Percentiles rank a stretch among this genome's conserved stretches.
Conservation (phyloP, 2,113 vertebrate species). For the Pagrus major region DNA sequence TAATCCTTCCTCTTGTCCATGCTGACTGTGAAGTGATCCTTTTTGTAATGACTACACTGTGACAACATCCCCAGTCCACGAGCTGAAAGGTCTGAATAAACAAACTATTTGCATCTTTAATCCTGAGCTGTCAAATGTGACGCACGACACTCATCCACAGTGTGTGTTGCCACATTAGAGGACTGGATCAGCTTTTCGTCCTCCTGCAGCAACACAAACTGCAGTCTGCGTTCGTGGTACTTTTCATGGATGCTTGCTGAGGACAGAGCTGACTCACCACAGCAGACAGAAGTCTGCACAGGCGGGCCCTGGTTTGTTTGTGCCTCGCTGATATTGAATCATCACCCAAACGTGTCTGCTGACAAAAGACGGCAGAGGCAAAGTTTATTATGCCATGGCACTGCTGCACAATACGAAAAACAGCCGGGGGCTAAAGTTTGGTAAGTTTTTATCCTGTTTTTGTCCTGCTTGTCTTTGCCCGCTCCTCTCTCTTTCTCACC, state of each 20-base stretch:
- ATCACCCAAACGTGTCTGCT: constrained; percentile 33
- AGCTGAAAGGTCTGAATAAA: not conserved
- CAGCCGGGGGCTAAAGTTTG: not conserved
- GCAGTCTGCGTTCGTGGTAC: constrained; percentile 45
- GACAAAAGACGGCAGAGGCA: constrained; percentile 27
- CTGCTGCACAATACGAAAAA: not conserved
- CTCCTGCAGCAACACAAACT: constrained; percentile 57
- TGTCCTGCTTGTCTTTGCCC: not conserved
- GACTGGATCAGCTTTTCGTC: constrained; percentile 14
- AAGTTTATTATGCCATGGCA: constrained; percentile 6
- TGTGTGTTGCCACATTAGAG: constrained; percentile 9
- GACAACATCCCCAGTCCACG: not conserved
- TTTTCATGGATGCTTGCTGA: constrained; percentile 47
- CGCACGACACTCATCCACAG: constrained; percentile 13
- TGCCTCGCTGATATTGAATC: constrained; percentile 50
- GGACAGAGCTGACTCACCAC: constrained; percentile 76
- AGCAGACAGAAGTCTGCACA: constrained; percentile 62
- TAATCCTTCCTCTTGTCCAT: not conserved
- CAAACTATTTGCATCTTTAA: constrained; percentile 1
- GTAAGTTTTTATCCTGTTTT: not conserved
- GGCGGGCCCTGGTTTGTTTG: constrained; percentile 39
- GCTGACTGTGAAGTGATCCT: not conserved
- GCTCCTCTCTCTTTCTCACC: constrained; percentile 3
- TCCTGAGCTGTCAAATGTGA: constrained; percentile 4
- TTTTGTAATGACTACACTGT: not conserved